A percentile compares a stretch with the other conserved stretches of the same genome.
phyloP scores from a whole-genome alignment of 2,888 invertebrate genomes.

The Chesias legatella region DNA sequence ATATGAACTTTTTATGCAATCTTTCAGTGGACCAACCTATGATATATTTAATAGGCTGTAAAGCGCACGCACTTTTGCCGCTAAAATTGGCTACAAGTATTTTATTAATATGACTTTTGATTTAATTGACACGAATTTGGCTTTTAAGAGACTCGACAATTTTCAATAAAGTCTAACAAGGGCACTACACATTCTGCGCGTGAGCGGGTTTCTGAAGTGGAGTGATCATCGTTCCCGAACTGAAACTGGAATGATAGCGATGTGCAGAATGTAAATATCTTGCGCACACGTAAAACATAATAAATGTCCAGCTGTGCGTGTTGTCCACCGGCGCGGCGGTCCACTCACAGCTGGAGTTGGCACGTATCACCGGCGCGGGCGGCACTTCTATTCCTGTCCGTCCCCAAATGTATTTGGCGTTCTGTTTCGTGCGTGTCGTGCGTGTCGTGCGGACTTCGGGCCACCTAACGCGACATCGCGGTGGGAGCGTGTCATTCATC shows the following conservation, averaged over 20 bases:
- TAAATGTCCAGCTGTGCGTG: constrained; percentile 42
- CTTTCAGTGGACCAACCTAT: too few species aligned
- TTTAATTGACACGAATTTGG: too few species aligned
- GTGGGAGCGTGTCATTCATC: constrained; percentile 74
- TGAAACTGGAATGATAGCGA: constrained; percentile 26
- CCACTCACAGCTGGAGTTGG: constrained; percentile 64
- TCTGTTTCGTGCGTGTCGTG: constrained; percentile 62
- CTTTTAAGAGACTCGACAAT: neutral
- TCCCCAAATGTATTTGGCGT: constrained; percentile 77
- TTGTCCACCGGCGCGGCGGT: constrained; percentile 53
- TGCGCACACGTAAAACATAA: constrained; percentile 28
- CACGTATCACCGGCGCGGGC: constrained; percentile 61
- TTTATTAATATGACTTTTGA: too few species aligned
- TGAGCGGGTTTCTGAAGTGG: constrained; percentile 11
- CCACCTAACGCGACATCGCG: constrained; percentile 44
- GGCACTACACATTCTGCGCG: neutral
- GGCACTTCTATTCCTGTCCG: constrained; percentile 70
- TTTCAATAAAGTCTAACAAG: too few species aligned
- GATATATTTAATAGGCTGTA: too few species aligned
- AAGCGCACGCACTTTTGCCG: too few species aligned
- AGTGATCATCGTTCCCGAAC: constrained; percentile 18
- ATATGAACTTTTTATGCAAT: too few species aligned
- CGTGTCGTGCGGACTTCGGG: constrained; percentile 58
- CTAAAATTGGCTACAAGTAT: too few species aligned
- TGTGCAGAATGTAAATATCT: constrained; percentile 26